Base-by-base conservation (phyloP, 2,797 vertebrate genomes). In the Lateolabrax maculatus region DNA sequence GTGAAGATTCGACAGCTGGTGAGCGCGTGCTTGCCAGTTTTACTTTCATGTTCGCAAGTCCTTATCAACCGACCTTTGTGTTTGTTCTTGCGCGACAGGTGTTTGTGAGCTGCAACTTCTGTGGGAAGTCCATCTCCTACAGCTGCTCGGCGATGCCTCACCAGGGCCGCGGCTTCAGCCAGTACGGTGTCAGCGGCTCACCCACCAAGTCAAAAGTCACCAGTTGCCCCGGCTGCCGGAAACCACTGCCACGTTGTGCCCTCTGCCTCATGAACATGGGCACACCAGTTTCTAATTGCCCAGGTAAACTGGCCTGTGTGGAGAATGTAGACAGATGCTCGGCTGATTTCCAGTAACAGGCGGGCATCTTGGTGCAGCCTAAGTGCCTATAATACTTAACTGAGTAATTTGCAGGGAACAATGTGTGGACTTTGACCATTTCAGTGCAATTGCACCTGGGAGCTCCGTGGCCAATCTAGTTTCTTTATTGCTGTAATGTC, bases 241-340 rank as follows among this genome's bases (percentile, higher is more conserved):
- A 99, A 71, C 98, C 98, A 1, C 97, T 99, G 71, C 98, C 98
- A 21, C 98, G 98, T 60, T 99, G 98, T 71, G 97, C 98, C 2
- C 98, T 99, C 69, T 99, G 98, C 90, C 96, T 99, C 83, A 99
- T 99, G 95, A 99, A 99, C 87, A 99, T 99, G 98, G 98, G 98
- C 85, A 99, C 98, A 9, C 98, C 98, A 0, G 97, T 99, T 70
- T 98, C 98, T 76, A 98, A 96, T 83, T 98, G 97, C 87, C 96
- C 90, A 89, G 94, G 94, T 94, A 76, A 70, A 62, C 18, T 12
- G 5, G 41, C 43, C 29, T 19, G 8, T 68, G 23, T 43, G 11
- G 31, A 49, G 18, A 15, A 18, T 57, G 74, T 37, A n/a, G 39
- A 64, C 61, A 60, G 75, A 79, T 68, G 64, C 48, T 61, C 44